Percentiles rank a stretch among this genome's conserved stretches.
Evolutionary conservation across 2,888 invertebrate species (phyloP).

Genomic region (Stenotaenia linearis): DNA sequence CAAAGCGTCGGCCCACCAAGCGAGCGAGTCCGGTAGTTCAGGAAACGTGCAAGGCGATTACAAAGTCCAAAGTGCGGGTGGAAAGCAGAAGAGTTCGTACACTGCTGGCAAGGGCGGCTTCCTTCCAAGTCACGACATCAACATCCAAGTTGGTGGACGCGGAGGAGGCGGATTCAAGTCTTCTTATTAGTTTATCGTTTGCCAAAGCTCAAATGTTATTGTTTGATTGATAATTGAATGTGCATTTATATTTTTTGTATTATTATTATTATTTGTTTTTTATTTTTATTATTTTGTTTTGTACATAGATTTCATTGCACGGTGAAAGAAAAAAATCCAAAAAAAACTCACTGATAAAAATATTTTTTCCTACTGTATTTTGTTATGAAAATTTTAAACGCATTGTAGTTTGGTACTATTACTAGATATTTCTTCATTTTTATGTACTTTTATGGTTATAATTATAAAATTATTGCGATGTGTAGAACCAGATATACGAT

Average conservation of each 20-base stretch:
- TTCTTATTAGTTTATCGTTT: not conserved
- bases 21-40: not conserved
- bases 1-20: not conserved
- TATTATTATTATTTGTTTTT: not conserved
- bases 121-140: constrained; percentile 1
- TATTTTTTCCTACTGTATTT: not conserved
- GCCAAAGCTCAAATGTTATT: constrained; percentile 3
- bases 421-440: too few relatives aligned
- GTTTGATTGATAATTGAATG: constrained; percentile 23
- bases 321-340: constrained; percentile 9
- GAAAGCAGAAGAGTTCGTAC: not conserved
- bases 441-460: too few relatives aligned
- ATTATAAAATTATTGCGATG: too few relatives aligned
- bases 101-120: constrained; percentile 24
- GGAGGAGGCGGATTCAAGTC: not conserved
- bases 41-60: not conserved
- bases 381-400: not conserved
- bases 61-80: not conserved
- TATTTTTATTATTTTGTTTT: not conserved
- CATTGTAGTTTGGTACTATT: not conserved
- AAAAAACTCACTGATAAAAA: not conserved
- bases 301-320: not conserved
- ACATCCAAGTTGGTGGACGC: not conserved
- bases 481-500: too few relatives aligned
- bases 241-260: not conserved